Base-by-base conservation (phyloP, 1,140 invertebrate genomes). In the Trichonephila clavipes region DNA sequence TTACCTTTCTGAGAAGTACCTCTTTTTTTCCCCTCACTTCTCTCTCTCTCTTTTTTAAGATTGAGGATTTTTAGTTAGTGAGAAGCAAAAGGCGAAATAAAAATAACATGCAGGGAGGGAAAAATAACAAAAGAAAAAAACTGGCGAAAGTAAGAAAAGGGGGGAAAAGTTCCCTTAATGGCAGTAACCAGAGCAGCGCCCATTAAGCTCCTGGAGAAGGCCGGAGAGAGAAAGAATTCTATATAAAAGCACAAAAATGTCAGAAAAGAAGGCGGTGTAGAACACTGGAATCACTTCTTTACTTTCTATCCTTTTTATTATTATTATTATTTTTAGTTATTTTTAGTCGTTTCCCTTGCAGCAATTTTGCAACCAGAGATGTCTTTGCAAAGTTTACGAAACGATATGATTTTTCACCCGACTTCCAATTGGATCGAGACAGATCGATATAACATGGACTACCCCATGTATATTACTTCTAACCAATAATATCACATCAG, bases 221-320 rank as follows among this genome's bases (percentile, higher is more conserved):
- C 34, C 40, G 82, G 61, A 21, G 66, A 58, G 64, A 85, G 64
- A 12, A 44, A 64, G 28, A 62, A 44, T 61, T 77, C 24, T 44
- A 83, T 69, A 83, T 82, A 87, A 59, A 85, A 87, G 81, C 19
- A 64, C 72, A 88, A 88, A 88, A 93, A 93, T 66, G 83, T 92
- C 85, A 87, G 85, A 81, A 93, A 93, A 93, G 86, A 88, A 93
- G 92, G 85, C 86, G 83, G 92, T 88, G 81, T 88, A 88, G 92
- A 93, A 93, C 92, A 93, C 77, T 93, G 64, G 51, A 88, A 88
- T 93, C 85, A 88, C 92, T 93, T 93, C 86, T 88, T 93, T 88
- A 88, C 92, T 88, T 92, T 92, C 62, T 88, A 24, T 87, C 72
- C 14, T 44, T 28, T 28, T 44, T 28, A 44, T 72, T 77, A n/a